Evolutionary conservation across 1,140 invertebrate species (phyloP).

Genomic region (Ceratina japonica): DNA sequence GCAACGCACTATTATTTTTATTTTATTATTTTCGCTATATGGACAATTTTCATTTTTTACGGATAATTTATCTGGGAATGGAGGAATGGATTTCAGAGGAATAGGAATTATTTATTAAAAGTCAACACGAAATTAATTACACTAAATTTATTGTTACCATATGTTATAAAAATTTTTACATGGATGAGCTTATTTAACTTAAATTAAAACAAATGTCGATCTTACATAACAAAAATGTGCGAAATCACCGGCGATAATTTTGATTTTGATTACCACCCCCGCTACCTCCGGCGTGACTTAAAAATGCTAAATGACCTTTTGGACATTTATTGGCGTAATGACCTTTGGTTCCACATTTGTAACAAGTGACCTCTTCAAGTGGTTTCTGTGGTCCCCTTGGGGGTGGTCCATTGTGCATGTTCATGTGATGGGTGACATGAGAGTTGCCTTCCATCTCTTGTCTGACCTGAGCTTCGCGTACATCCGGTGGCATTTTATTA

Average conservation of each 20-base stretch:
- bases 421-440: constrained; percentile 70
- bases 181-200: constrained; percentile 42
- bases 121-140: constrained; percentile 8
- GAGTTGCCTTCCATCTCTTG: constrained; percentile 74
- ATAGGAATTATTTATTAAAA: neutral
- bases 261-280: constrained; percentile 56
- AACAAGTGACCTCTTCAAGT: constrained; percentile 96
- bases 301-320: constrained; percentile 97
- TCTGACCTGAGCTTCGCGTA: constrained; percentile 81
- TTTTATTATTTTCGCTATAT: neutral
- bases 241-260: constrained; percentile 69
- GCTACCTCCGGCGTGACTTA: constrained; percentile 83
- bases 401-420: constrained; percentile 74
- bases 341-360: constrained; percentile 98
- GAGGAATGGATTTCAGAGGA: neutral
- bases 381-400: constrained; percentile 84
- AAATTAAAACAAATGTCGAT: constrained; percentile 53
- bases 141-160: constrained; percentile 61
- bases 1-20: too few species aligned
- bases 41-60: neutral
- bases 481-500: constrained; percentile 88
- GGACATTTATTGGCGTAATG: constrained; percentile 99
- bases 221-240: constrained; percentile 54
- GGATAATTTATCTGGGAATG: constrained; percentile 9
- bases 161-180: constrained; percentile 60